These are phyloP conservation scores for Meloidogyne chitwoodi DNA, from an alignment of 1,140 invertebrate genomes.

Conservation along the genomic window DNA sequence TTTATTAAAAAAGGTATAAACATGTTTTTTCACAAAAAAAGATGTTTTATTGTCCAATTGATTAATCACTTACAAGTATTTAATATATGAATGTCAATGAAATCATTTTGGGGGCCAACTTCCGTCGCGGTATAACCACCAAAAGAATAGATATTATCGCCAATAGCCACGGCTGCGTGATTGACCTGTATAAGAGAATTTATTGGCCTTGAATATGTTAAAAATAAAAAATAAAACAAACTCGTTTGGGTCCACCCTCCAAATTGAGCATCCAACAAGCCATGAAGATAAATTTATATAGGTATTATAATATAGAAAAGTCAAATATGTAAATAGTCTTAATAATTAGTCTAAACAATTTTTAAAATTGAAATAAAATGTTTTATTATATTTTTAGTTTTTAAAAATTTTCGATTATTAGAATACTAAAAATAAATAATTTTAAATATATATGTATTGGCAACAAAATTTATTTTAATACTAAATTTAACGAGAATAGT, in stretches of 20 bases:
- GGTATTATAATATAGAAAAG: neutral
- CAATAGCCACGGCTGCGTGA: conserved; percentile 80
- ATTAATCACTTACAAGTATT: conserved; percentile 67
- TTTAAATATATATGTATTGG: neutral
- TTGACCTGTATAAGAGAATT: conserved; percentile 66
- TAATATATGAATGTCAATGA: conserved; percentile 82
- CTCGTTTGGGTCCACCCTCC: conserved; percentile 37
- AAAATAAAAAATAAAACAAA: conserved; percentile 4
- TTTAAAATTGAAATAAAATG: neutral
- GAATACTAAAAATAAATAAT: too few species aligned
- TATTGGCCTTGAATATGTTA: conserved; percentile 5
- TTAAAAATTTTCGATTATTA: too few species aligned
- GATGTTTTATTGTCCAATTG: neutral
- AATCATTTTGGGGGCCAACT: conserved; percentile 69
- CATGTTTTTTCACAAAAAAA: neutral
- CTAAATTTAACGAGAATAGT: neutral
- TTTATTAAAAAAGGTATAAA: neutral
- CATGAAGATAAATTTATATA: neutral
- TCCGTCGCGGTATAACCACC: conserved; percentile 81
- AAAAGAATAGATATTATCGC: conserved; percentile 78
- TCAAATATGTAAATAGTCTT: neutral
- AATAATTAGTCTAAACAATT: too few species aligned
- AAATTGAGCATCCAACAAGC: conserved; percentile 27
- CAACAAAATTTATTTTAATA: neutral
- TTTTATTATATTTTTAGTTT: too few species aligned